Percentiles rank a stretch among this genome's conserved stretches.
phyloP scores from a whole-genome alignment of 2,797 vertebrate genomes.

The Potorous gilbertii region DNA sequence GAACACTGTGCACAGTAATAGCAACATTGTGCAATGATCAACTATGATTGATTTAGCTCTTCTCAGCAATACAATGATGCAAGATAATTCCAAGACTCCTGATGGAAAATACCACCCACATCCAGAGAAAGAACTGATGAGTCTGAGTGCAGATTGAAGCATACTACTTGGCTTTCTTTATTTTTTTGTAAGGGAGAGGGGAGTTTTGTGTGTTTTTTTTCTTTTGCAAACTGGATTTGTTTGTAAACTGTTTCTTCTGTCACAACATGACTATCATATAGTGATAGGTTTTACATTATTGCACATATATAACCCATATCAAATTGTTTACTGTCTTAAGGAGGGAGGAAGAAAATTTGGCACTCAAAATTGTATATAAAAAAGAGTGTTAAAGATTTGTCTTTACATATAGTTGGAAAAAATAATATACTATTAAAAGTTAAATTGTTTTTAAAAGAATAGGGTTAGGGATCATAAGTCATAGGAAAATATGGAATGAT shows the following conservation, averaged over 20 bases:
- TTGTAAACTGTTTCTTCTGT: not conserved
- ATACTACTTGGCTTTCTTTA: not conserved
- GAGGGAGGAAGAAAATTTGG: not conserved
- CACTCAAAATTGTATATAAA: not conserved
- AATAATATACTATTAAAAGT: not conserved
- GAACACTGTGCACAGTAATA: not conserved
- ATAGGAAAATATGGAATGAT: not conserved
- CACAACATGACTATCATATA: not conserved
- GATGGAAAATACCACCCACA: not conserved
- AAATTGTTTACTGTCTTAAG: not conserved
- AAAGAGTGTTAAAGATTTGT: not conserved
- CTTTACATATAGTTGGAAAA: not conserved
- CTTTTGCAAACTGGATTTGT: not conserved
- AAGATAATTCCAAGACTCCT: not conserved
- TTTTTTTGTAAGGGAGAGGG: not conserved
- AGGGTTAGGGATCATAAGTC: not conserved
- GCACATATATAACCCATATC: not conserved
- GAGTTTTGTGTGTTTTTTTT: not conserved
- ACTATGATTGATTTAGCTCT: not conserved
- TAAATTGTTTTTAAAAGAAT: not conserved
- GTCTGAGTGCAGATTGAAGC: not conserved
- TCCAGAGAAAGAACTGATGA: not conserved
- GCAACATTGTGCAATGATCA: not conserved
- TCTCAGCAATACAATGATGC: not conserved
- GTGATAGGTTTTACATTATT: not conserved